A percentile compares a stretch with the other conserved stretches of the same genome.
phyloP scores from a whole-genome alignment of 2,797 vertebrate genomes.

The Lacerta agilis region DNA sequence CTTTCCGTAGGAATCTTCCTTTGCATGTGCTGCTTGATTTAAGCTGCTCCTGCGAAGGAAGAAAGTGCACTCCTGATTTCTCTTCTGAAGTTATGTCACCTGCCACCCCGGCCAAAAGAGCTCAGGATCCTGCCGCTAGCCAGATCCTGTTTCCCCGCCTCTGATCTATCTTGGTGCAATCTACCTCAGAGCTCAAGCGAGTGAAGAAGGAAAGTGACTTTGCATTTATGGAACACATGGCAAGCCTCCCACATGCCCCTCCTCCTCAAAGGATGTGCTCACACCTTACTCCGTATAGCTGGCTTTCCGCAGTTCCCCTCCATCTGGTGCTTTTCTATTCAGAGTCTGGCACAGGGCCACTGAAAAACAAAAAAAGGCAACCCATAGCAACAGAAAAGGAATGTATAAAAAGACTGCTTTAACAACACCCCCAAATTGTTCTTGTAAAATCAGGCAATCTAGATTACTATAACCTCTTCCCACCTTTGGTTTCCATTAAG shows the following conservation, averaged over 20 bases:
- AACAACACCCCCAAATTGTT: neutral
- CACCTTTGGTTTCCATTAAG: neutral
- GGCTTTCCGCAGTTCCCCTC: conserved; percentile 21
- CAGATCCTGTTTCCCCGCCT: no score
- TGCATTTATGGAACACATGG: neutral
- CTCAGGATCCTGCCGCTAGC: no score
- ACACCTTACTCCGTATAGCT: conserved; percentile 1
- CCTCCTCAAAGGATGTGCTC: conserved; percentile 39
- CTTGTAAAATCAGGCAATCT: neutral
- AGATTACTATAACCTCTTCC: neutral
- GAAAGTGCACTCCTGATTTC: no score
- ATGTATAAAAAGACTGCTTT: conserved; percentile 26
- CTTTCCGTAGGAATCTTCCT: no score
- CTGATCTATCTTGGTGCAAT: neutral
- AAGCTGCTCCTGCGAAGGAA: no score
- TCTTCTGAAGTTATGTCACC: no score
- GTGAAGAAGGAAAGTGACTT: neutral
- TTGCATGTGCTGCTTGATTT: no score
- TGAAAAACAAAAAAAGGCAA: conserved; percentile 48
- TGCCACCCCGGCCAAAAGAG: no score
- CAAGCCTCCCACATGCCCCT: conserved; percentile 38
- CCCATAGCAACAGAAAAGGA: neutral
- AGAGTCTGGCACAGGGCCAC: conserved; percentile 35
- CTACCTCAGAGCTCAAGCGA: neutral
- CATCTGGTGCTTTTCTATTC: conserved; percentile 45